A percentile compares a stretch with the other conserved stretches of the same genome.
Evolutionary conservation across 2,113 vertebrate species (phyloP).

Genomic region (Burhinus bistriatus): DNA sequence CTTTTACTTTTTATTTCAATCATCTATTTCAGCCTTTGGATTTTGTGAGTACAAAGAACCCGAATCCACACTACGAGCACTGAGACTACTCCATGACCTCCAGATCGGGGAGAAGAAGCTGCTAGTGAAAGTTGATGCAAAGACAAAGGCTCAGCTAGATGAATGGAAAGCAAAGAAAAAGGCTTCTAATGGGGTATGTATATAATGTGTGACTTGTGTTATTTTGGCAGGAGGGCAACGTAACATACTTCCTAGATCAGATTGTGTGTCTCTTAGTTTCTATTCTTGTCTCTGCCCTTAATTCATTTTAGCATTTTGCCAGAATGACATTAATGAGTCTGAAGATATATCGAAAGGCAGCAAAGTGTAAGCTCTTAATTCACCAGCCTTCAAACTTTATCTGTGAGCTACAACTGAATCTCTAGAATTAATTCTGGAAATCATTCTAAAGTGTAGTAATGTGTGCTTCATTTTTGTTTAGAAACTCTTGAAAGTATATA

Average conservation of each 20-base stretch:
- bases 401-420: background rate
- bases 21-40: conserved; percentile 85
- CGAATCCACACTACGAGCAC: conserved; percentile 92
- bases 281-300: background rate
- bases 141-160: conserved; percentile 97
- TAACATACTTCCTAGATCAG: background rate
- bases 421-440: background rate
- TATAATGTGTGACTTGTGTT: background rate
- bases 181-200: conserved; percentile 89
- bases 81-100: conserved; percentile 93
- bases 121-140: conserved; percentile 97
- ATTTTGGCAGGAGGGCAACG: background rate
- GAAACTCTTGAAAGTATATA: background rate
- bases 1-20: background rate
- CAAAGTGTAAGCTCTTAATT: background rate
- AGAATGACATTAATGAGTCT: background rate
- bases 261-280: background rate
- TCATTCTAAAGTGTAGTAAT: background rate
- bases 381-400: background rate
- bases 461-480: background rate
- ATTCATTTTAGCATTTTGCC: background rate
- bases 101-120: conserved; percentile 97
- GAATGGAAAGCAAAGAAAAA: conserved; percentile 98
- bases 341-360: background rate
- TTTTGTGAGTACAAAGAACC: conserved; percentile 99